phyloP scores from a whole-genome alignment of 2,113 vertebrate species.

The Pseudorectes ferrugineus region DNA sequence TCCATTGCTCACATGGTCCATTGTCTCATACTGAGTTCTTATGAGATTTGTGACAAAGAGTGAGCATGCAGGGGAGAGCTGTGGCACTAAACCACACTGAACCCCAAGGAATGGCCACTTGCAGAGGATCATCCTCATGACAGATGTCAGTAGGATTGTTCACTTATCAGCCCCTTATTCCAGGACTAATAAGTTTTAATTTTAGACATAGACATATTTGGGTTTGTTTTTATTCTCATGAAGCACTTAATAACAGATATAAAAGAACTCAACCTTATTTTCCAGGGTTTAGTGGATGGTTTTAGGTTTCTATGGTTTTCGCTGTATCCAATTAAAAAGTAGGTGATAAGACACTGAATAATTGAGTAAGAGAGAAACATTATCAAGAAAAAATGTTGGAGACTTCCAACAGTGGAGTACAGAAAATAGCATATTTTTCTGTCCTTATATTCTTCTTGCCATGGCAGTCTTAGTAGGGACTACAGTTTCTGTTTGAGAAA shows the following conservation, averaged over 20 bases:
- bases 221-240: neutral
- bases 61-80: neutral
- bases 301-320: neutral
- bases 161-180: neutral
- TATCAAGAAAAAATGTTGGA: neutral
- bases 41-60: neutral
- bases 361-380: neutral
- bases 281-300: neutral
- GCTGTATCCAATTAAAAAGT: neutral
- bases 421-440: neutral
- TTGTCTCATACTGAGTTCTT: neutral
- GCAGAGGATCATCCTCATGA: neutral
- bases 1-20: neutral
- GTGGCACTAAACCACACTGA: neutral
- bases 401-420: neutral
- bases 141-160: neutral
- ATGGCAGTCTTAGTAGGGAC: neutral
- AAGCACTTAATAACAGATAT: neutral
- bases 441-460: neutral
- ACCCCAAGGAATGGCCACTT: neutral
- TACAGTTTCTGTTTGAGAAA: neutral
- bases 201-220: neutral
- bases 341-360: neutral
- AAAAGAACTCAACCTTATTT: neutral
- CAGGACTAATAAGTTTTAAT: neutral